Base-by-base conservation (phyloP, 2,113 vertebrate species). In the Stegostoma tigrinum region DNA sequence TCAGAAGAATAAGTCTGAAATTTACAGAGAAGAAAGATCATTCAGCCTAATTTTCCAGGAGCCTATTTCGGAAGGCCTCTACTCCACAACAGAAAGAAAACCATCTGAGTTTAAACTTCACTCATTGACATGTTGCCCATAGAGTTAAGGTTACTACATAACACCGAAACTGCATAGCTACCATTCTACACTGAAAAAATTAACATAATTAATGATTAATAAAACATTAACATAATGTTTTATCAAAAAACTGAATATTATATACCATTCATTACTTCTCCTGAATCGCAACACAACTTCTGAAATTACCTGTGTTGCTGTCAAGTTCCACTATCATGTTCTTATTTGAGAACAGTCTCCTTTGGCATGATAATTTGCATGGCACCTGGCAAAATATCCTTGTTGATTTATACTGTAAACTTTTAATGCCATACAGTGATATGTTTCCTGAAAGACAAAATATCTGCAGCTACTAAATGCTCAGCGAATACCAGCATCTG, bases 291-390 rank as follows among this genome's bases (percentile, higher is more conserved):
- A 72, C 42, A 30, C 38, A 48, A 87, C 38, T 72, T 95, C 24
- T 70, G 66, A 70, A 95, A 70, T 48, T 96, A 98, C 98, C 98
- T 95, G 97, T 96, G 96, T 96, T 97, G 96, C 97, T 97, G 96
- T 98, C 97, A 96, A 98, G 96, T 61, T 98, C 98, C 96, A 98
- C 98, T 52, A 96, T 97, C 80, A 98, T 96, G 95, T 96, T 98
- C 5, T 97, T 96, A 38, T 97, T 96, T 23, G 97, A 97, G 91
- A 98, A 97, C 80, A 86, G 97, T 80, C 97, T 96, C 95, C 97
- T 97, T 72, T 61, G 96, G 83, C 96, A 96, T 38, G 96, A 1
- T 2, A 96, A 15, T 0, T 96, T 23, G 78, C 96, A 96, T 0
- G 96, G 96, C 34, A 96, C 45, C 24, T 72, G 96, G 93, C 75